Evolutionary conservation across 2,797 vertebrate species (phyloP), one percentile per base, ranked within the genome.

Genomic region (Darevskia nairensis): DNA sequence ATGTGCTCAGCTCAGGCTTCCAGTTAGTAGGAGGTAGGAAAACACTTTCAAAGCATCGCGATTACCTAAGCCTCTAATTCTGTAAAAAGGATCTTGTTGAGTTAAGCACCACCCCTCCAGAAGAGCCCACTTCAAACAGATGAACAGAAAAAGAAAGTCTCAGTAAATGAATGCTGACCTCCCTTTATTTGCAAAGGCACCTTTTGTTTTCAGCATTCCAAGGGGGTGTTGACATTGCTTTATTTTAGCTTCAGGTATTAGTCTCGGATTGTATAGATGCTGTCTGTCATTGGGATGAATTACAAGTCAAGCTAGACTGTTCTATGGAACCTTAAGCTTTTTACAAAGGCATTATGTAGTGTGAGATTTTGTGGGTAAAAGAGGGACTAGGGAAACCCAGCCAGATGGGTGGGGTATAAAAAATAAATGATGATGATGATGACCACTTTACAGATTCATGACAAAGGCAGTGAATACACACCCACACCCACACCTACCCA

Each of bases 1-100:
- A 99, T 44, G 82, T 99, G 1, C 97, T 99, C 92, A 99, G 99
- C 90, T 99, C 98, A 0, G 98, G 98, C 59, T 99, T 99, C 96
- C 98, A 99, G 94, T 96, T 99, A 0, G 98, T 98, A 10, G 99
- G 99, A 98, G 99, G 99, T 99, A 97, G 59, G 96, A 82, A 82
- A 92, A 88, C 44, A 6, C 64, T 82, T 55, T 27, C 82, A 35
- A 82, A 91, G 77, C 84, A 86, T 29, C 23, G 32, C 21, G 32
- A 84, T 55, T 19, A 10, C 61, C 17, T n/a, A 76, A 68, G 7
- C 35, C 7, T 89, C 83, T 77, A 35, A 35, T 71, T 50, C n/a
- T 6, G 5, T 64, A 32, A 55, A 80, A 72, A 64, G 17, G 21
- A 71, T 7, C 90, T 39, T 72, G 0, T 27, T 61, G 64, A 25